Percentiles rank a stretch among this genome's conserved stretches.
Conservation (phyloP, 2,797 vertebrate genomes). For the Crenuchus spilurus region DNA sequence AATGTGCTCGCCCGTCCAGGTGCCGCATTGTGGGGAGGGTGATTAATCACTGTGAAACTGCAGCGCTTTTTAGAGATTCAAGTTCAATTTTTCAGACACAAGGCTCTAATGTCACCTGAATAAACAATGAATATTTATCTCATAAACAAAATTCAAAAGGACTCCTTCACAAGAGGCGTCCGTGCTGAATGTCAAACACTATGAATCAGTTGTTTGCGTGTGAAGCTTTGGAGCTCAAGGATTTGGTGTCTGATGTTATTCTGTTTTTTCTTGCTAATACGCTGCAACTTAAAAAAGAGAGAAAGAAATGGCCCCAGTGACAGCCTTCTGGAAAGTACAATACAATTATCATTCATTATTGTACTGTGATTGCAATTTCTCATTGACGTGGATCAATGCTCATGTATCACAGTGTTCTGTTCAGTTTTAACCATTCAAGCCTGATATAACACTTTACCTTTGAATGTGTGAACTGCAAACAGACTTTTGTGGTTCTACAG, state of each 20-base stretch:
- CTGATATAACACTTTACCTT: too few relatives aligned
- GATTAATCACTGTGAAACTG: slow-evolving; percentile 54
- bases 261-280: slow-evolving; percentile 7
- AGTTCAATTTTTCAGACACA: slow-evolving; percentile 51
- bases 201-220: slow-evolving; percentile 26
- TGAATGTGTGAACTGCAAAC: too few relatives aligned
- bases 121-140: slow-evolving; percentile 58
- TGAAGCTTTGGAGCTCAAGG: not conserved
- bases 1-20: slow-evolving; percentile 46
- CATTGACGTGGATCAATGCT: slow-evolving; percentile 13
- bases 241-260: slow-evolving; percentile 1
- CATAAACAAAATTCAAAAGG: slow-evolving; percentile 46
- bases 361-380: slow-evolving; percentile 36
- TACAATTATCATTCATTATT: slow-evolving; percentile 35
- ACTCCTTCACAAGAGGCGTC: slow-evolving; percentile 20
- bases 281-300: too few relatives aligned
- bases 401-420: not conserved
- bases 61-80: slow-evolving; percentile 46
- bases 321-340: not conserved
- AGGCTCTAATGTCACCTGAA: slow-evolving; percentile 39
- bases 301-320: slow-evolving; percentile 8
- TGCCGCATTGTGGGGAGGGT: slow-evolving; percentile 23
- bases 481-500: too few relatives aligned
- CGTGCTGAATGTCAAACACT: slow-evolving; percentile 12
- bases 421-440: too few relatives aligned